These are phyloP conservation scores for Cotesia glomerata DNA, from an alignment of 1,140 invertebrate species.

Conservation along the genomic window DNA sequence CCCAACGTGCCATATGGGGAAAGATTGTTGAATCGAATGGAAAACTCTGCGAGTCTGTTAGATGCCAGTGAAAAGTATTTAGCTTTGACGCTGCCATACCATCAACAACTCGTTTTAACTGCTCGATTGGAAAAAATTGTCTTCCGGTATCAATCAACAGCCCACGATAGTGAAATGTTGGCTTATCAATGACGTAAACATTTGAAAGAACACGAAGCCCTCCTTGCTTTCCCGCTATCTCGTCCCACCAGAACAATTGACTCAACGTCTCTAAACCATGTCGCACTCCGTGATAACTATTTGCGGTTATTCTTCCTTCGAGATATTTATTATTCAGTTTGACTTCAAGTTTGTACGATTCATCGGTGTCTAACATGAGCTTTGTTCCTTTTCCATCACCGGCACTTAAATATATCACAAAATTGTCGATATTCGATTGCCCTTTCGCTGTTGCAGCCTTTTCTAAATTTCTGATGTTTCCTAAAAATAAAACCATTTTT, in stretches of 20 bases:
- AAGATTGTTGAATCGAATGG: conserved; percentile 75
- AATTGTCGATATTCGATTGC: conserved; percentile 50
- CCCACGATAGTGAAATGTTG: conserved; percentile 74
- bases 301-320: conserved; percentile 70
- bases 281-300: conserved; percentile 77
- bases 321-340: conserved; percentile 62
- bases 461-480: conserved; percentile 53
- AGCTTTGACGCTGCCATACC: conserved; percentile 84
- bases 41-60: conserved; percentile 88
- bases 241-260: conserved; percentile 80
- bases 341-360: conserved; percentile 74
- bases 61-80: conserved; percentile 89
- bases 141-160: conserved; percentile 78
- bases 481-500: conserved; percentile 36
- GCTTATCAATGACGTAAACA: conserved; percentile 70
- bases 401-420: conserved; percentile 52
- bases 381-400: conserved; percentile 44
- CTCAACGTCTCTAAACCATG: conserved; percentile 81
- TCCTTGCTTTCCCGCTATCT: conserved; percentile 67
- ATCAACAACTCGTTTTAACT: conserved; percentile 74
- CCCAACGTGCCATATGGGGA: conserved; percentile 78
- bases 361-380: conserved; percentile 73
- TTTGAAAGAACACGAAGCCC: conserved; percentile 65
- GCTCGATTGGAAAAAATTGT: conserved; percentile 73
- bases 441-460: conserved; percentile 50